Percentiles rank a stretch among this genome's conserved stretches.
phyloP scores from a whole-genome alignment of 2,888 invertebrate genomes.

The Drosophila setosimentum region DNA sequence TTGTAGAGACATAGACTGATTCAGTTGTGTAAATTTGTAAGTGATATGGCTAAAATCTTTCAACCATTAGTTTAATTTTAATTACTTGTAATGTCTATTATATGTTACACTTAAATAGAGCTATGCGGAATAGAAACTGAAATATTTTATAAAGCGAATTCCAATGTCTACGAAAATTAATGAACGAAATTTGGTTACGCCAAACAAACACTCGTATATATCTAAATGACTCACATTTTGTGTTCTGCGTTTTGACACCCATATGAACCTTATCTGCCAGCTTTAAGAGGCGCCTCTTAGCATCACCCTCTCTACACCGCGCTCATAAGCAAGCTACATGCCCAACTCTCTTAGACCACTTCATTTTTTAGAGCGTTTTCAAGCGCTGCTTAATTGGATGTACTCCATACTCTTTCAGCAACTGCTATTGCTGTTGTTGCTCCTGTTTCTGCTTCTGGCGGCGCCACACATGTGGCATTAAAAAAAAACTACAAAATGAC shows the following conservation, averaged over 20 bases:
- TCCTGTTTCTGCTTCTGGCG: conserved; percentile 11
- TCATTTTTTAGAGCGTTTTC: conserved; percentile 68
- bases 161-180: neutral
- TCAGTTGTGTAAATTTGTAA: neutral
- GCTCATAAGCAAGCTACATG: neutral
- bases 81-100: neutral
- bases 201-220: neutral
- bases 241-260: conserved; percentile 1
- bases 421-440: conserved; percentile 4
- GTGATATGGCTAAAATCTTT: neutral
- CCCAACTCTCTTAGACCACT: conserved; percentile 30
- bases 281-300: conserved; percentile 41
- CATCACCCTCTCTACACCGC: conserved; percentile 12
- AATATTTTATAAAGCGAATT: neutral
- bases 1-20: no score
- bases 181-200: neutral
- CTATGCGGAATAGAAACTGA: neutral
- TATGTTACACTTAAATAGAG: neutral
- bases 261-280: neutral
- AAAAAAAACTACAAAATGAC: conserved; percentile 48
- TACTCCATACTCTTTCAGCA: conserved; percentile 47
- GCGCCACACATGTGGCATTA: conserved; percentile 59
- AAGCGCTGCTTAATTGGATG: conserved; percentile 77
- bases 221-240: neutral
- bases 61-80: neutral